Evolutionary conservation across 1,140 invertebrate genomes (phyloP), one percentile per base, ranked within the genome.

Genomic region (Eufriesea mexicana): DNA sequence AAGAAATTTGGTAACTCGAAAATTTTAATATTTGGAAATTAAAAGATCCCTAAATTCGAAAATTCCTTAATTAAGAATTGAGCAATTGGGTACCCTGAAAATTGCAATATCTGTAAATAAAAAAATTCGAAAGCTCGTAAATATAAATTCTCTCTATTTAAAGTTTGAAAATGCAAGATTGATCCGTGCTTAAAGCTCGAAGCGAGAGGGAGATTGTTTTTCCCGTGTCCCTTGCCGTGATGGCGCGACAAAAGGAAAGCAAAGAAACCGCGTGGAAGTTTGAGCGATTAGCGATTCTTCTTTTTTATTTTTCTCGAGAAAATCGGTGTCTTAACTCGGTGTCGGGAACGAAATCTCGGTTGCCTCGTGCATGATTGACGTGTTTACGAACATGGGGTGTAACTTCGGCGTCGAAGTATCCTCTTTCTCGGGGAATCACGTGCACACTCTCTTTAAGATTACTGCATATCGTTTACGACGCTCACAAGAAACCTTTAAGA

Each of bases 291-390:
- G 20, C 9, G 18, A 20, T 23, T n/a, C 0, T 8, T 23, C 14
- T 18, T 25, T 66, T 71, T 18, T 47, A 35, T 70, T 49, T 42
- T 55, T 59, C 35, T 23, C 16, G 23, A 61, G 51, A 42, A 80
- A 66, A 66, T 66, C 18, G 25, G 70, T 66, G 6, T 54, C 59
- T 64, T n/a, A 23, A 45, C 10, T 28, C 49, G 16, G 45, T 62
- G 66, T 66, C 28, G 20, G 66, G 67, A 76, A 28, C 28, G 71
- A 54, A 78, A 75, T 71, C 59, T 72, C 73, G 45, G 14, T 75
- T 80, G 78, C 57, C 68, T 42, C 72, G 62, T 79, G 47, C 18
- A 76, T 87, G 88, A 89, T 89, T 89, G 88, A 89, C 88, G 49
- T 89, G 85, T 89, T 89, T 89, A 89, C 85, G 76, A 67, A 35